Conservation (phyloP, 2,113 vertebrate species). For the Leptocoma aspasia region DNA sequence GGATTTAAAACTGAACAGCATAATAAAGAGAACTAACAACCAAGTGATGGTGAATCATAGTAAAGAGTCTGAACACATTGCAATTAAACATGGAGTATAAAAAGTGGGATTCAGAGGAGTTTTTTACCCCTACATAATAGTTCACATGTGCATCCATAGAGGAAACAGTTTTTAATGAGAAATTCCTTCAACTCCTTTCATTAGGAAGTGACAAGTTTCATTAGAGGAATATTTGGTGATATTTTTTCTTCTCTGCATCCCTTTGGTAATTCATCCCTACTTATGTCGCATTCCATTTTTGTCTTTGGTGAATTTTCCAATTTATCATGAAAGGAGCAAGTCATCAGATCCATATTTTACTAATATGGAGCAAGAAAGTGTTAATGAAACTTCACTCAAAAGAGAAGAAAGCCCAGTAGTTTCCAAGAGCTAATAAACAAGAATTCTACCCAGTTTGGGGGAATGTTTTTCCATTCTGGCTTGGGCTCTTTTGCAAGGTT, state of each 20-base stretch:
- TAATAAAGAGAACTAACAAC: not conserved
- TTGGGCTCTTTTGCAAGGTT: not conserved
- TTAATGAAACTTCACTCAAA: not conserved
- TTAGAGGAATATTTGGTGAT: not conserved
- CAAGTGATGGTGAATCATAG: not conserved
- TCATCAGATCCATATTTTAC: not conserved
- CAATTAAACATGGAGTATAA: not conserved
- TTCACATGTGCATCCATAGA: not conserved
- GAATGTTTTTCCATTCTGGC: not conserved
- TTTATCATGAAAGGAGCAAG: not conserved
- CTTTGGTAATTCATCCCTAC: not conserved
- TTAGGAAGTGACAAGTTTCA: conserved; percentile 17
- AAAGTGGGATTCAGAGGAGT: not conserved
- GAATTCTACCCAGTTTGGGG: not conserved
- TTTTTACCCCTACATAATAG: not conserved
- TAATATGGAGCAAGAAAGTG: not conserved
- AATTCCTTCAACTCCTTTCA: not conserved
- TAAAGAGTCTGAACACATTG: not conserved
- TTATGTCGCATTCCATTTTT: conserved; percentile 3
- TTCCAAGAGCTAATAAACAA: not conserved
- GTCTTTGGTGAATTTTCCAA: not conserved
- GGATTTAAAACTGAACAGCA: not conserved
- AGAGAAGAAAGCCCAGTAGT: not conserved
- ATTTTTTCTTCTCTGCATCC: not conserved
- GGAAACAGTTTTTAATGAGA: not conserved